Percentiles rank a stretch among this genome's conserved stretches.
Conservation (phyloP, 2,888 invertebrate species). For the Abrostola tripartita region DNA sequence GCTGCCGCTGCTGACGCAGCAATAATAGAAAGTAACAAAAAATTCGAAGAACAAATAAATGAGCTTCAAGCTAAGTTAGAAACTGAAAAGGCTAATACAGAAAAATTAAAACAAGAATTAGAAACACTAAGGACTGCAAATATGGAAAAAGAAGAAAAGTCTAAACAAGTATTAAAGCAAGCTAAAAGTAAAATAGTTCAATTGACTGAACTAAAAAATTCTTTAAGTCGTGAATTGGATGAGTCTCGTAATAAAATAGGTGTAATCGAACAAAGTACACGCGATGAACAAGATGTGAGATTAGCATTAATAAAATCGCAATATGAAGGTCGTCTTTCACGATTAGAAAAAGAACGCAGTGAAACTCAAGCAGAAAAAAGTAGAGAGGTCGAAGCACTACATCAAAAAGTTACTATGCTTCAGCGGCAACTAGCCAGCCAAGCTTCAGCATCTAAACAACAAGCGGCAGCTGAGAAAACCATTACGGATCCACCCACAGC, state of each 20-base stretch:
- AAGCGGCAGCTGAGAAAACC: slow-evolving; percentile 87
- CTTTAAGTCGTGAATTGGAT: slow-evolving; percentile 88
- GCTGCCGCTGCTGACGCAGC: slow-evolving; percentile 83
- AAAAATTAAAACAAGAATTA: slow-evolving; percentile 90
- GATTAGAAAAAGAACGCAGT: slow-evolving; percentile 92
- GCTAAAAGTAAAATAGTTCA: slow-evolving; percentile 92
- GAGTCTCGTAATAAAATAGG: slow-evolving; percentile 85
- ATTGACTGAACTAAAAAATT: slow-evolving; percentile 91
- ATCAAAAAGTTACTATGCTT: slow-evolving; percentile 91
- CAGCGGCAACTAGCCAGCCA: slow-evolving; percentile 92
- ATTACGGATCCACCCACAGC: slow-evolving; percentile 92
- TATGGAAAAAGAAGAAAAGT: slow-evolving; percentile 90
- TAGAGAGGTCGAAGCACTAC: slow-evolving; percentile 91
- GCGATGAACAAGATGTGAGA: slow-evolving; percentile 88
- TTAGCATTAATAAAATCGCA: slow-evolving; percentile 90
- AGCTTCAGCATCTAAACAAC: slow-evolving; percentile 90
- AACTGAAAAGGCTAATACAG: slow-evolving; percentile 88
- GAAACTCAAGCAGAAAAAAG: slow-evolving; percentile 89
- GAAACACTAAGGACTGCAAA: slow-evolving; percentile 88
- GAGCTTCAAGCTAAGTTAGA: slow-evolving; percentile 81
- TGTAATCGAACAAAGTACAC: slow-evolving; percentile 84
- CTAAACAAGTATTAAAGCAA: slow-evolving; percentile 91
- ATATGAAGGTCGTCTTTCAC: slow-evolving; percentile 90
- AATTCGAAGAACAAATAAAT: slow-evolving; percentile 82
- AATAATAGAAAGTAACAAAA: slow-evolving; percentile 83